phyloP scores from a whole-genome alignment of 2,888 invertebrate species.

The Cephus nigrinus region DNA sequence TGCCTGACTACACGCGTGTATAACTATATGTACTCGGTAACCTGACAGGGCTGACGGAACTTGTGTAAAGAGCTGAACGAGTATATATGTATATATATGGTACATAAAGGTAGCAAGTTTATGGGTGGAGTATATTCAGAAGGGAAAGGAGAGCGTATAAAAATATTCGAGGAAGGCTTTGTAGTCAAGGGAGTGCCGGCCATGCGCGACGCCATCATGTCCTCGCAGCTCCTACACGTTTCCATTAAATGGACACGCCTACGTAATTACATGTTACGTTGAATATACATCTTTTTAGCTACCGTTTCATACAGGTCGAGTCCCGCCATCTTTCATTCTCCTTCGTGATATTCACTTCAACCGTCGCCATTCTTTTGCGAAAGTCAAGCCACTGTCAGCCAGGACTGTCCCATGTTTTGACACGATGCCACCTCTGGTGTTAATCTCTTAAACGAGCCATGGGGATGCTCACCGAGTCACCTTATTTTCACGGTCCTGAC shows the following conservation, averaged over 20 bases:
- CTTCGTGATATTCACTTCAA: not conserved
- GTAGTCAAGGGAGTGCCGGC: conserved; percentile 12
- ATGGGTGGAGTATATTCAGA: not conserved
- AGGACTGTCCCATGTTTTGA: conserved; percentile 52
- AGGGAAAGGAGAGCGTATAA: conserved; percentile 24
- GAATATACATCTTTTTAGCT: not conserved
- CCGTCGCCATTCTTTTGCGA: conserved; percentile 1
- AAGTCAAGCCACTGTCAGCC: conserved; percentile 52
- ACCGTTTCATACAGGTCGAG: not conserved
- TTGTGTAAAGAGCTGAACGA: conserved; percentile 14
- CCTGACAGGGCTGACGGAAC: conserved; percentile 44
- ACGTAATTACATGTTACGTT: not conserved
- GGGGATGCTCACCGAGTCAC: conserved; percentile 38
- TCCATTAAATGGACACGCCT: not conserved
- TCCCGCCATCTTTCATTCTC: not conserved
- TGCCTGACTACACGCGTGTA: conserved; percentile 24
- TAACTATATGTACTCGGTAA: conserved; percentile 52
- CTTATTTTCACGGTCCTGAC: not conserved
- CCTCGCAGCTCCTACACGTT: not conserved
- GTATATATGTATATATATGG: conserved; percentile 14
- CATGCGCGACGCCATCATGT: conserved; percentile 4
- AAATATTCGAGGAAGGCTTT: conserved; percentile 35
- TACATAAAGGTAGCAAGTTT: not conserved
- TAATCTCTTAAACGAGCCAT: conserved; percentile 62
- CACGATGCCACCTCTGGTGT: conserved; percentile 58